These are phyloP conservation scores for Psittacula cyanocephala DNA, from an alignment of 2,113 vertebrate genomes.

Conservation along the genomic window DNA sequence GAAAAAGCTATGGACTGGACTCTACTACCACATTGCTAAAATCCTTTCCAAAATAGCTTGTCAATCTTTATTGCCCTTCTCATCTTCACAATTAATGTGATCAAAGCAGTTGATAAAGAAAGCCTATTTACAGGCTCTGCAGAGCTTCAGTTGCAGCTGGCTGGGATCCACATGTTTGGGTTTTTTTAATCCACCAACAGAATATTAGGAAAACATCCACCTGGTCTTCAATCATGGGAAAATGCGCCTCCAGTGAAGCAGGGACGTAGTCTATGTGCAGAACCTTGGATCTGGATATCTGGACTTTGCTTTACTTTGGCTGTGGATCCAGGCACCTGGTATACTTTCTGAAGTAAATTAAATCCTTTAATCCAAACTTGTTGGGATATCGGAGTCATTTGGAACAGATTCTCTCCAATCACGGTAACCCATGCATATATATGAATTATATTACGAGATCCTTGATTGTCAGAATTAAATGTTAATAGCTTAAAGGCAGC, in stretches of 20 bases:
- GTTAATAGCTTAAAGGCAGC: neutral
- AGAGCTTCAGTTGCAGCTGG: neutral
- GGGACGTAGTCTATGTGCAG: neutral
- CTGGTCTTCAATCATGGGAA: neutral
- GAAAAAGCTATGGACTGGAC: neutral
- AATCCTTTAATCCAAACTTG: neutral
- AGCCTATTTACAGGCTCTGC: neutral
- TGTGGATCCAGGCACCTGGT: neutral
- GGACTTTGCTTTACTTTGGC: neutral
- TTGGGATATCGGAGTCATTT: neutral
- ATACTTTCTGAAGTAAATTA: neutral
- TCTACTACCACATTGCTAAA: neutral
- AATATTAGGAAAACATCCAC: neutral
- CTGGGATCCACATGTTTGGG: neutral
- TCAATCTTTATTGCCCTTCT: neutral
- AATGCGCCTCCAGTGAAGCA: neutral
- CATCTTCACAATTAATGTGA: neutral
- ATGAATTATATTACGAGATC: neutral
- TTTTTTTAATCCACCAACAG: neutral
- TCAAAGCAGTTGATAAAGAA: constrained; percentile 11
- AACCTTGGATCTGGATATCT: neutral
- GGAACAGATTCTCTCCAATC: neutral
- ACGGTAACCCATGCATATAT: neutral
- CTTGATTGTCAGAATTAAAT: neutral
- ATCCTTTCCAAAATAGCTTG: neutral